phyloP scores from a whole-genome alignment of 2,888 invertebrate genomes.

The Noctua pronuba region DNA sequence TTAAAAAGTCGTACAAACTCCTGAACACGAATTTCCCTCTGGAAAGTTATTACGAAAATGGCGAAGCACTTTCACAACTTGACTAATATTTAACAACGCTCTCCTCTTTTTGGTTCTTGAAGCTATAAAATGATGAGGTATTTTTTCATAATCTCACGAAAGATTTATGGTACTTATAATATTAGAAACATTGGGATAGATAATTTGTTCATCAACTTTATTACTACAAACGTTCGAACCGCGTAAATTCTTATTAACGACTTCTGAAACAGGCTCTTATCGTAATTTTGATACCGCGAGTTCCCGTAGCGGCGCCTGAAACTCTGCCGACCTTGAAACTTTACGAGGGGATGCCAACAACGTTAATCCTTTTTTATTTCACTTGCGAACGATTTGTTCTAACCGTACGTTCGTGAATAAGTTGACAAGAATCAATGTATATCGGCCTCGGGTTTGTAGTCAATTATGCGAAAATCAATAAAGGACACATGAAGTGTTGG shows the following conservation, averaged over 20 bases:
- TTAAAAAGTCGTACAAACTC: conserved; percentile 10
- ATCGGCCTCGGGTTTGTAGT: conserved; percentile 34
- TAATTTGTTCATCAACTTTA: conserved; percentile 46
- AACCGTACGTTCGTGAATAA: conserved; percentile 31
- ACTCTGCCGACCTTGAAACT: conserved; percentile 51
- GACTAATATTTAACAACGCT: conserved; percentile 34
- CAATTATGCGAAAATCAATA: conserved; percentile 57
- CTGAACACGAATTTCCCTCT: conserved; percentile 4
- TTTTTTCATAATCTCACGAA: conserved; percentile 22
- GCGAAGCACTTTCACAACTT: conserved; percentile 42
- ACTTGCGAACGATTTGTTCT: conserved; percentile 37
- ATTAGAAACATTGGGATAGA: conserved; percentile 11
- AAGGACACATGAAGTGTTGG: conserved; percentile 39
- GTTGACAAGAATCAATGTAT: conserved; percentile 46
- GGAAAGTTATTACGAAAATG: conserved; percentile 43
- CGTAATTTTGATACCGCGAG: conserved; percentile 46
- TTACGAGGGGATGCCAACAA: conserved; percentile 37
- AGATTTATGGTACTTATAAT: conserved; percentile 32
- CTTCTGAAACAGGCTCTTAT: conserved; percentile 48
- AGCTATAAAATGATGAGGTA: conserved; percentile 20
- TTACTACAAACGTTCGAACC: conserved; percentile 36
- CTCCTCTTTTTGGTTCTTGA: conserved; percentile 12
- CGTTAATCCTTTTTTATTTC: conserved; percentile 45
- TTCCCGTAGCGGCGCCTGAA: conserved; percentile 20
- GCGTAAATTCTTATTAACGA: conserved; percentile 47